Evolutionary conservation across 2,113 vertebrate species (phyloP).

Genomic region (Condylura cristata): DNA sequence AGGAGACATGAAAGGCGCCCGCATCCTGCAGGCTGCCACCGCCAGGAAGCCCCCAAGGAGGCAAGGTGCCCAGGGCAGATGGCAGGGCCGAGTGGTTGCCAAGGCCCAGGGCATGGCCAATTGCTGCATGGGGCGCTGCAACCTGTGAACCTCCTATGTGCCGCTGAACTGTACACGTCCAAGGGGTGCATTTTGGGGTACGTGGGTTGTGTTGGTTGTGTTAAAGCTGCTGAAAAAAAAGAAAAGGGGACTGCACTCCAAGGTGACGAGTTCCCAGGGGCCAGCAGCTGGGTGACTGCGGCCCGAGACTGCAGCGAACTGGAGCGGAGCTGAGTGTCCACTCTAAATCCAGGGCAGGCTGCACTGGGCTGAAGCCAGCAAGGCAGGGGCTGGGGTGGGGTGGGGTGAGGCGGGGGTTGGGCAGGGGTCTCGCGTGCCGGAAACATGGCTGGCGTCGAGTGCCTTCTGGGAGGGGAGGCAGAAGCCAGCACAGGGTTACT

Average conservation of each 20-base stretch:
- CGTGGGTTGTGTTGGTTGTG: neutral
- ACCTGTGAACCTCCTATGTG: neutral
- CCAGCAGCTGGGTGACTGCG: neutral
- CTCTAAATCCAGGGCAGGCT: neutral
- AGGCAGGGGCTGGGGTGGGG: neutral
- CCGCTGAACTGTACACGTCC: neutral
- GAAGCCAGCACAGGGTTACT: neutral
- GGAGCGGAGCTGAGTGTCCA: neutral
- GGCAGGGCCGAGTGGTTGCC: neutral
- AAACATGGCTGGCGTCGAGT: conserved; percentile 42
- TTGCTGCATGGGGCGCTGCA: neutral
- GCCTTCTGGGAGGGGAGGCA: neutral
- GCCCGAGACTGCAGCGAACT: neutral
- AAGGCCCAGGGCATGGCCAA: no score
- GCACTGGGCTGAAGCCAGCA: neutral
- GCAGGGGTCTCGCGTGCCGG: neutral
- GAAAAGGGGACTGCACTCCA: neutral
- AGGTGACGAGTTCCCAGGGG: neutral
- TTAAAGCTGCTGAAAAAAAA: neutral
- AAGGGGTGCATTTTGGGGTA: neutral
- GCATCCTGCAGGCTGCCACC: neutral
- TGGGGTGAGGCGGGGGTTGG: neutral
- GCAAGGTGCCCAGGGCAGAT: neutral
- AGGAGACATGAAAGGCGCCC: neutral
- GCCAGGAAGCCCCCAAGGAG: neutral